Evolutionary conservation across 2,797 vertebrate genomes (phyloP), one percentile per base, ranked within the genome.

Genomic region (Lacerta viridis): DNA sequence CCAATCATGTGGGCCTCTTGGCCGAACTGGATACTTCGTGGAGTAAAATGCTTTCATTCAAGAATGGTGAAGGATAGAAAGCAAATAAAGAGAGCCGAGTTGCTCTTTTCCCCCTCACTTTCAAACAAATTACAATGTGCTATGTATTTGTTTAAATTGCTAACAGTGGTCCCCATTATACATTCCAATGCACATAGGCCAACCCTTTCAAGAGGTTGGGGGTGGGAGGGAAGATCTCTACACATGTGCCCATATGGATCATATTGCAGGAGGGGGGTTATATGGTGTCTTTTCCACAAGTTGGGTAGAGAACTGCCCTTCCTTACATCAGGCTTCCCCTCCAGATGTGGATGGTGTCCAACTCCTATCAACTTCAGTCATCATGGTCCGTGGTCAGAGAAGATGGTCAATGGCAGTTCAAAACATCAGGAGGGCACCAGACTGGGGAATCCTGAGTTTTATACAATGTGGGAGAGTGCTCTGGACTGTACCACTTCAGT

Each of bases 11-110:
- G 39, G 71, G 72, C 80, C 61, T 0, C 0, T 11, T 39, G 77
- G 69, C 29, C 5, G 79, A 89, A 75, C 7, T 4, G 1, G 77
- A 2, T 50, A 0, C 27, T 55, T 41, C 0, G 0, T 7, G n/a
- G 23, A 18, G 61, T 2, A 3, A 85, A 68, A 80, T 15, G 71
- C 20, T 1, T 20, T 1, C 3, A 2, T 10, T 17, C 36, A 85
- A 43, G 1, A 50, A 83, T 33, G 3, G n/a, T 7, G 69, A 85
- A 1, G 7, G 6, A 68, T 68, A 43, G 36, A 76, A 64, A 83
- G 3, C 2, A 72, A 69, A 25, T 0, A 86, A 25, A 33, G 2
- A 13, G 23, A 0, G 9, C 4, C 75, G 46, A 39, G 36, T 77
- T 88, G 75, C 41, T 90, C 4, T 0, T 83, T 15, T 80, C 27